Percentiles rank a stretch among this genome's conserved stretches.
These are phyloP conservation scores for Vultur gryphus DNA, from an alignment of 2,797 vertebrate species.

Conservation along the genomic window DNA sequence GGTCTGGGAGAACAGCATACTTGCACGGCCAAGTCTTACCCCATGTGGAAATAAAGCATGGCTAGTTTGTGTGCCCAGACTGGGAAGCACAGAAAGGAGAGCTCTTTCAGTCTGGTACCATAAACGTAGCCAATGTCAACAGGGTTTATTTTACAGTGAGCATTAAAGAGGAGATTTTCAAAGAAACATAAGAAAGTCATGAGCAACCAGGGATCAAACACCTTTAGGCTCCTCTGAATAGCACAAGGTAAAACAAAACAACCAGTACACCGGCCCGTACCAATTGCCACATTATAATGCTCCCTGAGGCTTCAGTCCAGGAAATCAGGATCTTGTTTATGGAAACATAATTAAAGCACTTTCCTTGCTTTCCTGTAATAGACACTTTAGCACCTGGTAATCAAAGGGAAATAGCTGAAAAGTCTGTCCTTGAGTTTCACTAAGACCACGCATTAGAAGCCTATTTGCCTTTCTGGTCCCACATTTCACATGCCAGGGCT, in stretches of 20 bases:
- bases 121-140: background rate
- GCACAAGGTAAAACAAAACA: background rate
- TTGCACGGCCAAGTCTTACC: background rate
- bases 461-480: background rate
- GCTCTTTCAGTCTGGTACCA: background rate
- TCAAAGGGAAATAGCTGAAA: background rate
- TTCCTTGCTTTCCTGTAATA: background rate
- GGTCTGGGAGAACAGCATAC: background rate
- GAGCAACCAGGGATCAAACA: background rate
- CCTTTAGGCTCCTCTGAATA: background rate
- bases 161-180: conserved; percentile 7
- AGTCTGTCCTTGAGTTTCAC: background rate
- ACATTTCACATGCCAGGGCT: background rate
- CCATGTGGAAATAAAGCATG: background rate
- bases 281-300: background rate
- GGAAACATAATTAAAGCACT: conserved; percentile 7
- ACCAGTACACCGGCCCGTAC: background rate
- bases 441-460: background rate
- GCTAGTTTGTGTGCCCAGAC: background rate
- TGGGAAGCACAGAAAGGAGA: background rate
- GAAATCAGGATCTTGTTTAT: conserved; percentile 6
- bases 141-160: background rate
- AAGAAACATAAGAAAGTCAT: conserved; percentile 4
- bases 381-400: background rate
- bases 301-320: background rate